phyloP scores from a whole-genome alignment of 2,113 vertebrate genomes.

The Varanus komodoensis region DNA sequence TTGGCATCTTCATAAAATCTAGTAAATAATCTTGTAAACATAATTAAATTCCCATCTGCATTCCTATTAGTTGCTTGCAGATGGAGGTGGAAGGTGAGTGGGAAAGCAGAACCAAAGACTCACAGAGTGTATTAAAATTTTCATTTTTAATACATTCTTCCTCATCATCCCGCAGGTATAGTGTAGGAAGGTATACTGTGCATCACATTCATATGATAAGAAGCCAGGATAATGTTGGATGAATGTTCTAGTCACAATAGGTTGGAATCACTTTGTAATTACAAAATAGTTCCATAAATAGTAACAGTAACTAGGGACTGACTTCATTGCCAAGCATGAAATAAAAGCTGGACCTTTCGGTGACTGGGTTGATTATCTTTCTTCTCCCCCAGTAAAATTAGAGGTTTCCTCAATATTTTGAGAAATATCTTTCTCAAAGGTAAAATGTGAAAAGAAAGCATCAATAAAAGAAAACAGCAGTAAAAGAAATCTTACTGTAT shows the following conservation, averaged over 20 bases:
- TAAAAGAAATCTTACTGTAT: background rate
- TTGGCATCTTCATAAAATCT: background rate
- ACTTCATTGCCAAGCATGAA: conserved; percentile 31
- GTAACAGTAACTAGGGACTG: conserved; percentile 38
- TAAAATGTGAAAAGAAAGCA: conserved; percentile 17
- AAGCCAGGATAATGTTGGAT: conserved; percentile 14
- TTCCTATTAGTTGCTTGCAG: background rate
- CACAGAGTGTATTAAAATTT: background rate
- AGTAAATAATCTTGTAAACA: background rate
- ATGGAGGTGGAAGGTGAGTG: background rate
- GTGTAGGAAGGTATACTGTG: background rate
- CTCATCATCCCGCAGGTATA: background rate
- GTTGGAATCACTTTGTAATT: conserved; percentile 24
- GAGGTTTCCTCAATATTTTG: conserved; percentile 3
- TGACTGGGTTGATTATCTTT: background rate
- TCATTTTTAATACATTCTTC: background rate
- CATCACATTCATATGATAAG: rapidly evolving
- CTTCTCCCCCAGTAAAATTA: conserved; percentile 40
- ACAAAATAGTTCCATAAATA: background rate
- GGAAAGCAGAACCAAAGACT: background rate
- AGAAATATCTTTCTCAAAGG: background rate
- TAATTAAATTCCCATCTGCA: background rate
- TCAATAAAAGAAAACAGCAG: background rate
- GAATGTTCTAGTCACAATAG: conserved; percentile 23
- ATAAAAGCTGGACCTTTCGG: conserved; percentile 24